Conservation (phyloP, 2,888 invertebrate species). For the Nineta flava region DNA sequence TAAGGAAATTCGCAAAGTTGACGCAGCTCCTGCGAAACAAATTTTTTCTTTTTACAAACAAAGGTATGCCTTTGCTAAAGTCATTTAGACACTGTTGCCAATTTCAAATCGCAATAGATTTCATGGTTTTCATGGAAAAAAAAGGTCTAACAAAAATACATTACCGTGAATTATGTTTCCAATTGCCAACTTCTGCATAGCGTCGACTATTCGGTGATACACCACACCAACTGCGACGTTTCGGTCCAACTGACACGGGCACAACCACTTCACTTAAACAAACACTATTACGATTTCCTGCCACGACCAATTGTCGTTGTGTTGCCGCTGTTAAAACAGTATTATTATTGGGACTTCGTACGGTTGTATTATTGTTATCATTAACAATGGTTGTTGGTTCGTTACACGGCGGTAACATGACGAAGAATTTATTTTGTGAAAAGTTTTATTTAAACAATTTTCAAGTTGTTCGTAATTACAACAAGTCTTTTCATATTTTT, state of each 20-base stretch:
- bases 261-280: constrained; percentile 23
- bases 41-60: too few relatives aligned
- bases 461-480: too few relatives aligned
- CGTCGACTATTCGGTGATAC: constrained; percentile 17
- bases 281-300: constrained; percentile 25
- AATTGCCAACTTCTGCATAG: constrained; percentile 5
- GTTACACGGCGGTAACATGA: constrained; percentile 6
- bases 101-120: too few relatives aligned
- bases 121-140: too few relatives aligned
- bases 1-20: too few relatives aligned
- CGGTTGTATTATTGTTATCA: constrained; percentile 18
- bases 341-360: constrained; percentile 27
- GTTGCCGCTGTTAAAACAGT: constrained; percentile 12
- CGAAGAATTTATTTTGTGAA: neutral
- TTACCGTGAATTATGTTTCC: constrained; percentile 5
- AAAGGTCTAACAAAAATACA: too few relatives aligned
- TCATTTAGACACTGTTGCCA: too few relatives aligned
- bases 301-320: constrained; percentile 12
- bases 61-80: too few relatives aligned
- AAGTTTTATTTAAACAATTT: neutral
- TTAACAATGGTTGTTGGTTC: neutral
- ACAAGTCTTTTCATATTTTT: too few relatives aligned
- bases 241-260: constrained; percentile 19
- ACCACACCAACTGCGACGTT: constrained; percentile 26
- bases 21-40: too few relatives aligned